Conservation (phyloP, 2,113 vertebrate species). For the Sus scrofa region T2T-Sscrofa CM000819.6:24205501-24206000, state of each 20-base stretch:
- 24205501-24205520: not conserved
- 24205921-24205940: not conserved
- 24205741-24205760: not conserved
- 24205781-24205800: not conserved
- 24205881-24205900: not conserved
- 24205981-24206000: not conserved
- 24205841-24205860: not conserved
- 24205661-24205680: not conserved
- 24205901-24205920: conserved; percentile 28
- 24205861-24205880: conserved; percentile 56
- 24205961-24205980: not conserved
- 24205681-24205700: not conserved
- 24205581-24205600: not conserved
- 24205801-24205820: conserved; percentile 12
- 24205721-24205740: not conserved
- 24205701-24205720: conserved; percentile 21
- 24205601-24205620: not conserved
- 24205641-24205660: not conserved
- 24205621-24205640: not conserved
- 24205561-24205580: not conserved
- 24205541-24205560: not conserved
- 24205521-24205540: not conserved
- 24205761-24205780: not conserved
- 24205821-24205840: not conserved
- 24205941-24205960: not conserved